Base-by-base conservation (phyloP, 2,888 invertebrate genomes). In the Lasius platythorax region DNA sequence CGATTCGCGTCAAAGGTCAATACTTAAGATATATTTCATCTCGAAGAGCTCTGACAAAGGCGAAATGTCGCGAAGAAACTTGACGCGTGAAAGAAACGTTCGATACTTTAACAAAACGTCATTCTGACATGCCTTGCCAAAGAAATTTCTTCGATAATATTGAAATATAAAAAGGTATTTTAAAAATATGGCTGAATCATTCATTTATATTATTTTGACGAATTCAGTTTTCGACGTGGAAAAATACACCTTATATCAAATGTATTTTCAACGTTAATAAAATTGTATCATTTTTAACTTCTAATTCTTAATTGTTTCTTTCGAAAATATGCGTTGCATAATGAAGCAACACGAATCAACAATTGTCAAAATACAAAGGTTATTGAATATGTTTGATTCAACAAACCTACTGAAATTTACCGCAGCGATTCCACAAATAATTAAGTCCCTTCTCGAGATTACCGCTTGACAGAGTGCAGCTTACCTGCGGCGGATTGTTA, bases 51-150 rank as follows among this genome's bases (percentile, higher is more conserved):
- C 82, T 73, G 70, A 70, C 83, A 68, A 78, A 63, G 83, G 46
- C 76, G 33, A 89, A 87, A 84, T 84, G 84, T 88, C 86, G 61
- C 40, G 85, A 63, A 53, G 70, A 82, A 68, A 61, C 82, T 63
- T 30, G 79, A 43, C 56, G 12, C 30, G 50, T 43, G 43, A 28
- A 75, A 30, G 43, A 82, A 53, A 76, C 70, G 30, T 81, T 73
- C 74, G 40, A 56, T 56, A 40, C 30, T 78, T 67, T 43, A 67
- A 30, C 1, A 56, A 56, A n/a, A 23, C 18, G 37, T 50, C 50
- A 11, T 18, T 37, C 15, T 40, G 18, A 78, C 18, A 2, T n/a
- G 28, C 11, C 12, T 30, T 12, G 6, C 11, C 18, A 18, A 33
- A 37, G 1, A 37, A 43, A n/a, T 76, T 66, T 53, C 53, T 18